phyloP scores from a whole-genome alignment of 2,113 vertebrate species.

The Dipodomys ordii region DNA sequence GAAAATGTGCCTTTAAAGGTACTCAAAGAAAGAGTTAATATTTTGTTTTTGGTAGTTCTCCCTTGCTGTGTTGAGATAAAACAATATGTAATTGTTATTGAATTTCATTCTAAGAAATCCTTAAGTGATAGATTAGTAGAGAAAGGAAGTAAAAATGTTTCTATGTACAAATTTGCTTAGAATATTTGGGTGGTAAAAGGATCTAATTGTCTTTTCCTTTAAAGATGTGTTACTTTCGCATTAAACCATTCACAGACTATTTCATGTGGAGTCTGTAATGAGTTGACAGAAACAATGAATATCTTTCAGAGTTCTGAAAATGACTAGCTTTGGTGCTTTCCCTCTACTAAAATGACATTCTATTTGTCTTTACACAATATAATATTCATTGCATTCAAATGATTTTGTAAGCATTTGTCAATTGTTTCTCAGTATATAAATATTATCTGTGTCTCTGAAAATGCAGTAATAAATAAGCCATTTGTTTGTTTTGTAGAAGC shows the following conservation, averaged over 20 bases:
- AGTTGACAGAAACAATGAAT: neutral
- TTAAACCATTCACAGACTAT: neutral
- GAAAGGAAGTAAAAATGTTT: neutral
- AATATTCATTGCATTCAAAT: neutral
- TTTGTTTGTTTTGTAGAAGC: neutral
- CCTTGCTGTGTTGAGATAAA: too few species aligned
- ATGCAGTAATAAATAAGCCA: neutral
- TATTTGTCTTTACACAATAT: neutral
- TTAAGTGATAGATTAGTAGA: too few species aligned
- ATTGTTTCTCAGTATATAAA: neutral
- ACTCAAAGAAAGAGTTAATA: neutral
- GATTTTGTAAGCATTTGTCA: neutral
- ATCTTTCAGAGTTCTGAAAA: neutral
- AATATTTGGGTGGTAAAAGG: neutral
- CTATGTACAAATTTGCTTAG: neutral
- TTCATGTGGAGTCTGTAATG: neutral
- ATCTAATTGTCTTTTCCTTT: neutral
- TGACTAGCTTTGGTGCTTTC: neutral
- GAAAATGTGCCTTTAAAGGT: neutral
- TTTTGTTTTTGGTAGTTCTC: too few species aligned
- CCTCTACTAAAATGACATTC: neutral
- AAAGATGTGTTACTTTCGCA: neutral
- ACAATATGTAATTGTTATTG: too few species aligned
- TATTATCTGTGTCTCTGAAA: neutral
- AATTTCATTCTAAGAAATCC: too few species aligned